These are phyloP conservation scores for Hippotragus niger DNA, from an alignment of 2,113 vertebrate genomes.

Conservation along the genomic window DNA sequence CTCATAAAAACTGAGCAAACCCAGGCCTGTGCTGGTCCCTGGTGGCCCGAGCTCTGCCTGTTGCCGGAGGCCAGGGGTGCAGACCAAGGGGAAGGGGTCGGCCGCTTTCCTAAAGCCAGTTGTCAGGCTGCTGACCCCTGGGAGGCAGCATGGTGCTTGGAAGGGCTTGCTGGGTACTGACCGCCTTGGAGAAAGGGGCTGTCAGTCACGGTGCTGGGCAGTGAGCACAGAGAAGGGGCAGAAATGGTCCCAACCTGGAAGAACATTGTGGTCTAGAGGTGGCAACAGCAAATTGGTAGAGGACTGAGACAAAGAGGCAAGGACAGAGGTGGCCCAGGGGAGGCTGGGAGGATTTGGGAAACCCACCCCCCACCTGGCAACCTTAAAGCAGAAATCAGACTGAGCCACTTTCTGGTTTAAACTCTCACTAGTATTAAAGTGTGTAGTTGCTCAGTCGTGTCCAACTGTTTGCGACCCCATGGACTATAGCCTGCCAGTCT, in stretches of 20 bases:
- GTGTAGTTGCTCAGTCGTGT: not conserved
- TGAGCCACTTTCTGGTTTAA: not conserved
- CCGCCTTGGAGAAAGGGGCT: too few species aligned
- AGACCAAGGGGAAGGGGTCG: rapidly evolving
- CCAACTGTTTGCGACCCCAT: not conserved
- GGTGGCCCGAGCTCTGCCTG: not conserved
- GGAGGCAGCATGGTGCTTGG: rapidly evolving
- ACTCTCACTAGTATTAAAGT: not conserved
- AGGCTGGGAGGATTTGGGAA: not conserved
- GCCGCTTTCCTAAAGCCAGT: not conserved
- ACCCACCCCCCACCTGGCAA: not conserved
- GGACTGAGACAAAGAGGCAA: too few species aligned
- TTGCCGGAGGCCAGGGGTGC: not conserved
- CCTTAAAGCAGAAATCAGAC: not conserved
- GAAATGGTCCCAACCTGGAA: rapidly evolving
- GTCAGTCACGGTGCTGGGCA: rapidly evolving
- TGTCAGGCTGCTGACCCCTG: not conserved
- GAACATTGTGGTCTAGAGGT: too few species aligned
- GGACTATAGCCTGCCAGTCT: not conserved
- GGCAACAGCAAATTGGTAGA: not conserved
- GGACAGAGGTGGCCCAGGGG: not conserved
- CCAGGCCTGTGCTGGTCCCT: not conserved
- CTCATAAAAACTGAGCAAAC: conserved; percentile 28
- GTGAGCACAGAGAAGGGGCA: not conserved
- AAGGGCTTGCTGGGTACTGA: too few species aligned